These are phyloP conservation scores for Listronotus bonariensis DNA, from an alignment of 1,140 invertebrate species.

Conservation along the genomic window DNA sequence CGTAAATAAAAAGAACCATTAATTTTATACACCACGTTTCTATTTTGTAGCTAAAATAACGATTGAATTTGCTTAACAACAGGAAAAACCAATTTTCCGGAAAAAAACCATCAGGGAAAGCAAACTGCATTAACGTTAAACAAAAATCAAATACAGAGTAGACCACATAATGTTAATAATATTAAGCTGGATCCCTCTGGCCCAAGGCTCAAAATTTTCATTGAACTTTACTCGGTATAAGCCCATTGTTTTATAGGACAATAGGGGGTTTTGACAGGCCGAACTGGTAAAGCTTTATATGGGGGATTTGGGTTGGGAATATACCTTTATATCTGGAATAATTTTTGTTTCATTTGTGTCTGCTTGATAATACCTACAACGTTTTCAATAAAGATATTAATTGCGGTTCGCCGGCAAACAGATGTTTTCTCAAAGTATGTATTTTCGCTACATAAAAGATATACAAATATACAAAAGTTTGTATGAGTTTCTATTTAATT, in stretches of 20 bases:
- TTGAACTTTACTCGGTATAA: constrained; percentile 2
- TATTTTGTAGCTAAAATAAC: background rate
- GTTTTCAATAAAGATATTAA: too few species aligned
- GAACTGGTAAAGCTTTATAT: background rate
- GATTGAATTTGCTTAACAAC: constrained; percentile 3
- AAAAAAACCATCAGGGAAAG: constrained; percentile 1
- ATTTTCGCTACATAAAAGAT: too few species aligned
- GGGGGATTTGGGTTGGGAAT: constrained; percentile 5
- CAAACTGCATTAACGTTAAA: background rate
- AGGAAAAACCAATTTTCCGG: constrained; percentile 6
- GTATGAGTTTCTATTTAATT: too few species aligned
- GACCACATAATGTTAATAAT: constrained; percentile 9
- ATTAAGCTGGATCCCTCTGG: constrained; percentile 2
- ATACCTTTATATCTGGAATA: background rate
- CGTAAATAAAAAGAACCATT: too few species aligned
- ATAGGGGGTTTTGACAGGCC: constrained; percentile 5
- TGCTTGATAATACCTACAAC: too few species aligned
- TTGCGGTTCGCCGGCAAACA: too few species aligned
- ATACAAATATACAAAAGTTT: too few species aligned
- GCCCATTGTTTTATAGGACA: constrained; percentile 6
- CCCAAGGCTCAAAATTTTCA: constrained; percentile 4
- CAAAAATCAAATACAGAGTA: constrained; percentile 9
- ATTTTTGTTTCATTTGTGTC: background rate
- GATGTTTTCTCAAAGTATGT: too few species aligned
- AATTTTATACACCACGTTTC: background rate